Evolutionary conservation across 2,888 invertebrate genomes (phyloP), one percentile per base, ranked within the genome.

Genomic region (Synergus gifuensis): DNA sequence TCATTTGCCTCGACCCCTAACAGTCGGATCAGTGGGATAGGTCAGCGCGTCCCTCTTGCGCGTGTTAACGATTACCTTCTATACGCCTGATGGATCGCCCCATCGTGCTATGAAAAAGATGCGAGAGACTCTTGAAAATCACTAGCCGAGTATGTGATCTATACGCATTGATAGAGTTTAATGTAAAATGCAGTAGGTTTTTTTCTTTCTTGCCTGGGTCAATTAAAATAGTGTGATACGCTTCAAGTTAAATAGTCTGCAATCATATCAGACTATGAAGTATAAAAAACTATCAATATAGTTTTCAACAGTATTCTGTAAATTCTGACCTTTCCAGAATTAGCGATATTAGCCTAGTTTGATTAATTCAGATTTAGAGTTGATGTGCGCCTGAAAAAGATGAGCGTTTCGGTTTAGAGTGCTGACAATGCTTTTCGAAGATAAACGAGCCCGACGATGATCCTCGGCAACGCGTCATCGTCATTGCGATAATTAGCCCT

Each of bases 401-500:
- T 58, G 1, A 18, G 18, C 58, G 18, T 3, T 49, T 49, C n/a
- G 16, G 7, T 49, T 16, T 49, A 2, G 16, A 16, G 16, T 49
- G n/a, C 49, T 49, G 49, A 2, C 49, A 49, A 49, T 49, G 49
- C 49, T 49, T 49, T 49, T 2, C 16, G 49, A 49, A n/a, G 7
- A 18, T 60, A 22, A 22, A 11, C 22, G 1, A 22, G 22, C 60
- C 60, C 60, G 9, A 22, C 60, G 22, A 22, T 22, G 11, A 22
- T 60, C 4, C 11, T 11, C 22, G 60, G 22, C 22, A 60, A 60
- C 60, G 80, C 78, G 79, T 82, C 80, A 87, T 86, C 85, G 79
- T 28, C 28, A 28, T 28, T 3, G 28, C 84, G 86, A 89, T 88
- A 88, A 89, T 87, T 88, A 83, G 86, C 83, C 84, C 87, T 83